Percentiles rank a stretch among this genome's conserved stretches.
Conservation (phyloP, 2,113 vertebrate genomes). For the Strigops habroptila region DNA sequence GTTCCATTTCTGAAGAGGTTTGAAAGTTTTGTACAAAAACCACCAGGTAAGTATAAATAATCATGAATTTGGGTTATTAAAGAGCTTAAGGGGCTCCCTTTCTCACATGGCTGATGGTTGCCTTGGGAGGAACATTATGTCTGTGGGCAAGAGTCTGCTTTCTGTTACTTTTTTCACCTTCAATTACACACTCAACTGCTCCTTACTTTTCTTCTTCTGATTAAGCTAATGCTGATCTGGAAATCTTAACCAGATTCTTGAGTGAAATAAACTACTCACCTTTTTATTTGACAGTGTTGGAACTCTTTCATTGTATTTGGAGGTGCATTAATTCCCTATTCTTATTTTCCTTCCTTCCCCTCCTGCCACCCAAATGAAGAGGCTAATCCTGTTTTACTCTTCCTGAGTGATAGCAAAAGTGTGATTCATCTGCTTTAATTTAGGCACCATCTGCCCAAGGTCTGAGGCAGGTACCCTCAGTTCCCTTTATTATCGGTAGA, state of each 20-base stretch:
- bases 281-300: not conserved
- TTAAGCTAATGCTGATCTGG: not conserved
- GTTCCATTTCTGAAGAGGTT: not conserved
- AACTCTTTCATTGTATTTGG: not conserved
- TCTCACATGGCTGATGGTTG: not conserved
- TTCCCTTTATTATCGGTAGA: not conserved
- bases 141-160: not conserved
- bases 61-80: not conserved
- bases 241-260: not conserved
- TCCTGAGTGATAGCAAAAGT: not conserved
- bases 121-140: not conserved
- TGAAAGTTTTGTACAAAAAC: not conserved
- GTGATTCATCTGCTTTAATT: constrained; percentile 48
- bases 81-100: not conserved
- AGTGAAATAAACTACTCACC: not conserved
- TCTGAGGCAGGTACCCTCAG: constrained; percentile 8
- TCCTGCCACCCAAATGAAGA: not conserved
- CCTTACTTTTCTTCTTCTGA: not conserved
- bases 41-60: not conserved
- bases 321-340: not conserved
- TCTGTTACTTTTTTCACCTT: not conserved
- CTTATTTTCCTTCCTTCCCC: not conserved
- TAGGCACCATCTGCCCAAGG: constrained; percentile 37
- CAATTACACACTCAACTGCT: not conserved
- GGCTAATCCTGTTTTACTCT: not conserved